A percentile compares a stretch with the other conserved stretches of the same genome.
Evolutionary conservation across 37 sponge, comb jelly and placozoan species (phyloP).

Genomic region (Halichondria panicea): DNA sequence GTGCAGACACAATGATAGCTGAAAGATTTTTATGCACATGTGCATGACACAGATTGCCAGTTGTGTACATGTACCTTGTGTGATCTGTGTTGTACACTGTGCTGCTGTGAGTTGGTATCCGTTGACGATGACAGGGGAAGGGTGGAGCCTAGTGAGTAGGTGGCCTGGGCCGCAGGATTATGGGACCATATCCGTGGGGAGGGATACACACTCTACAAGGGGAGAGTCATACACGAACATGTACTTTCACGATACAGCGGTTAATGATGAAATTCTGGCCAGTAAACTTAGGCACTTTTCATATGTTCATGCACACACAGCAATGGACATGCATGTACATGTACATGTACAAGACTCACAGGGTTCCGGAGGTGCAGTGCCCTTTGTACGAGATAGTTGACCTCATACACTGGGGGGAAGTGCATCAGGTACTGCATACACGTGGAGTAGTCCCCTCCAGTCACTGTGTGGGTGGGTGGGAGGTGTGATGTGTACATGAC

Average conservation of each 20-base stretch:
- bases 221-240: slow-evolving; percentile 1
- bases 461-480: slow-evolving; percentile 56
- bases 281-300: not conserved
- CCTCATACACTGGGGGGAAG: slow-evolving; percentile 76
- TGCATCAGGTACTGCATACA: slow-evolving; percentile 88
- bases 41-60: too few relatives aligned
- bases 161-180: too few relatives aligned
- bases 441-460: slow-evolving; percentile 75
- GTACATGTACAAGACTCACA: slow-evolving; percentile 36
- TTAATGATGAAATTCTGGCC: too few relatives aligned
- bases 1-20: too few relatives aligned
- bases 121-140: too few relatives aligned
- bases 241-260: not conserved
- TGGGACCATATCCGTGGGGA: slow-evolving; percentile 22
- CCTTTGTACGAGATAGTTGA: slow-evolving; percentile 77
- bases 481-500: slow-evolving; percentile 1
- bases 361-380: slow-evolving; percentile 92
- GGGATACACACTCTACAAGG: slow-evolving; percentile 10
- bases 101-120: too few relatives aligned
- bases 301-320: not conserved
- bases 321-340: not conserved
- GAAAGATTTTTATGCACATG: too few relatives aligned
- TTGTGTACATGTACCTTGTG: too few relatives aligned
- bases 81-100: too few relatives aligned
- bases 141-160: too few relatives aligned